Percentiles rank a stretch among this genome's conserved stretches.
phyloP scores from a whole-genome alignment of 2,888 invertebrate genomes.

The Chrysolina oricalcia region DNA sequence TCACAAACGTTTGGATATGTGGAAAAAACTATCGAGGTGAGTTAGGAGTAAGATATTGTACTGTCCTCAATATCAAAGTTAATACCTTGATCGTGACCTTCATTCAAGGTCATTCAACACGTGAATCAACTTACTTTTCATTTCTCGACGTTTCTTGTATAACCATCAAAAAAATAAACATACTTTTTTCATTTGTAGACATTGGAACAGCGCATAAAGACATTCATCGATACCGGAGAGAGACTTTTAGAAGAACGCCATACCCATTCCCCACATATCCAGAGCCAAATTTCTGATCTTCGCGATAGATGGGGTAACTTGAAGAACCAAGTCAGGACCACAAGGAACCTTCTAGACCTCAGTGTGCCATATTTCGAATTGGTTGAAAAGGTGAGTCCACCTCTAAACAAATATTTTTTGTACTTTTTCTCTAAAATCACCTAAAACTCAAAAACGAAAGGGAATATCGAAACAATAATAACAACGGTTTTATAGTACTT shows the following conservation, averaged over 20 bases:
- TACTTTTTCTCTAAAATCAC: too few species aligned
- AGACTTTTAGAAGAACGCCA: conserved; percentile 73
- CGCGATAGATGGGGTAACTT: conserved; percentile 81
- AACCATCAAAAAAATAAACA: background rate
- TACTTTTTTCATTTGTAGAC: conserved; percentile 71
- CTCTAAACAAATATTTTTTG: conserved; percentile 2
- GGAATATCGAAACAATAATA: too few species aligned
- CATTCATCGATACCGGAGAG: conserved; percentile 81
- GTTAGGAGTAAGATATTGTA: conserved; percentile 57
- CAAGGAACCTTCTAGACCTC: conserved; percentile 79
- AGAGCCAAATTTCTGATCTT: conserved; percentile 78
- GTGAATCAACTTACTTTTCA: too few species aligned
- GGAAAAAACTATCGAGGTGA: conserved; percentile 85
- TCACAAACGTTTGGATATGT: conserved; percentile 83
- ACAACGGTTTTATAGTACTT: too few species aligned
- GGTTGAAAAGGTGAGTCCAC: conserved; percentile 79
- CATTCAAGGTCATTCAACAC: too few species aligned
- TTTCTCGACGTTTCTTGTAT: too few species aligned
- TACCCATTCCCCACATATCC: conserved; percentile 75
- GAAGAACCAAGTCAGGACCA: conserved; percentile 79
- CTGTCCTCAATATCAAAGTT: too few species aligned
- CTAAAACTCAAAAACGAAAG: too few species aligned
- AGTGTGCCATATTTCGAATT: conserved; percentile 83
- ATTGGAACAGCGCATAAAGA: conserved; percentile 80
- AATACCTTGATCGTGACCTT: too few species aligned